Base-by-base conservation (phyloP, 2,113 vertebrate genomes). In the Gavia stellata region DNA sequence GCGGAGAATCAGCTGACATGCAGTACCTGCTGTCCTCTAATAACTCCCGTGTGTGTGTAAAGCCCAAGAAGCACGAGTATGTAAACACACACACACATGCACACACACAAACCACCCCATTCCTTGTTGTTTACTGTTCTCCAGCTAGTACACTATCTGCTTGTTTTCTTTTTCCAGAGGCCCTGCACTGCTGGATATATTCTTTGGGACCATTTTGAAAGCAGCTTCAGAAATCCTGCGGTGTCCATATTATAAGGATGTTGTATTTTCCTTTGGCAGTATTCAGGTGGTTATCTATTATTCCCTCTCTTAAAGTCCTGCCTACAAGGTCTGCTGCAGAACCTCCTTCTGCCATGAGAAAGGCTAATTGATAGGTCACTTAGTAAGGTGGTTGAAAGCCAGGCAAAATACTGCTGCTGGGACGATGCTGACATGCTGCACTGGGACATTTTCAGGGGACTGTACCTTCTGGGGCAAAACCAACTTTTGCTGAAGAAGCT, bases 131-230 rank as follows among this genome's bases (percentile, higher is more conserved):
- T 82, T 68, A 12, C 66, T 56, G 5, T 33, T 82, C 47, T 59
- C 59, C 68, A 70, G 52, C 49, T 53, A 62, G 65, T 21, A 49
- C 11, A 3, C n/a, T 81, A 6, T 11, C 47, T 70, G 33, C 38
- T 42, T 77, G 52, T n/a, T 92, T 75, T 50, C 58, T 91, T 92
- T 67, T 68, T n/a, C 58, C 71, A 90, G 83, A 65, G 53, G n/a
- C 34, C 45, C 36, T 81, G 44, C 52, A 34, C 79, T 67, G 66
- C 61, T 67, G 42, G 52, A 58, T 85, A 18, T 59, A 40, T 62
- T 80, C 33, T 88, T 91, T 86, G 86, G 63, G 52, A 14, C 17
- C 49, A 56, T 89, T 96, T 80, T 65, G 67, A 92, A 88, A 94
- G 53, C 72, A 95, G 38, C 45, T 84, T 84, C 92, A 84, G 80